A percentile compares a stretch with the other conserved stretches of the same genome.
phyloP scores from a whole-genome alignment of 1,140 invertebrate species.

The Cherax quadricarinatus region DNA sequence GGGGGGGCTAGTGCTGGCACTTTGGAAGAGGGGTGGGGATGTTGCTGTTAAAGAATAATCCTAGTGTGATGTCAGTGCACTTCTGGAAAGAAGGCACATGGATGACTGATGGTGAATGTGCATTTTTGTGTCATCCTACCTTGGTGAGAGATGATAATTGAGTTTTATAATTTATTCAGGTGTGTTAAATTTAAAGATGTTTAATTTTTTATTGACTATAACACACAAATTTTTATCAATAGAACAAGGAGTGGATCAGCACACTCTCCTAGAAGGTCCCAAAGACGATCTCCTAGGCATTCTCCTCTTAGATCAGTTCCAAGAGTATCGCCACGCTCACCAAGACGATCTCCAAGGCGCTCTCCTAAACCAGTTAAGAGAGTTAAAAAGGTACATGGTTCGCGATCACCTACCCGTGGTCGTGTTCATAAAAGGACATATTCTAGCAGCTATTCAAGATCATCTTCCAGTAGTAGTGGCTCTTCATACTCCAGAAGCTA shows the following conservation, averaged over 20 bases:
- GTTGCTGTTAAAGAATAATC: too few species aligned
- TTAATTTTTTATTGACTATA: too few species aligned
- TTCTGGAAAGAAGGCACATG: too few species aligned
- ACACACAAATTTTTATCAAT: too few species aligned
- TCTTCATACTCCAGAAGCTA: conserved; percentile 69
- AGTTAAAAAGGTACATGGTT: conserved; percentile 18
- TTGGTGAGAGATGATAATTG: too few species aligned
- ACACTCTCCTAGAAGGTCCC: conserved; percentile 46
- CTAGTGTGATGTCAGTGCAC: too few species aligned
- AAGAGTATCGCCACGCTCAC: conserved; percentile 33
- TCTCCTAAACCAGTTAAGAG: conserved; percentile 47
- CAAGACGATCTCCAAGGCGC: conserved; percentile 48
- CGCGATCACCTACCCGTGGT: conserved; percentile 30
- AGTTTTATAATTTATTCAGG: too few species aligned
- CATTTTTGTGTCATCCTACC: too few species aligned
- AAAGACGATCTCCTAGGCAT: conserved; percentile 42
- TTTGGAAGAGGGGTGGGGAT: too few species aligned
- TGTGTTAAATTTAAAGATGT: too few species aligned
- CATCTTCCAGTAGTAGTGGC: conserved; percentile 66
- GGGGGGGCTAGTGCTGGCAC: too few species aligned
- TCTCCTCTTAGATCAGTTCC: conserved; percentile 29
- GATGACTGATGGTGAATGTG: too few species aligned
- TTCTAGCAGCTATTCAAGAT: conserved; percentile 71
- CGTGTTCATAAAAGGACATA: conserved; percentile 63
- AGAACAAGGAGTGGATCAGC: conserved; percentile 59